A percentile compares a stretch with the other conserved stretches of the same genome.
phyloP scores from a whole-genome alignment of 2,113 vertebrate genomes.

The Trogon melanurus region DNA sequence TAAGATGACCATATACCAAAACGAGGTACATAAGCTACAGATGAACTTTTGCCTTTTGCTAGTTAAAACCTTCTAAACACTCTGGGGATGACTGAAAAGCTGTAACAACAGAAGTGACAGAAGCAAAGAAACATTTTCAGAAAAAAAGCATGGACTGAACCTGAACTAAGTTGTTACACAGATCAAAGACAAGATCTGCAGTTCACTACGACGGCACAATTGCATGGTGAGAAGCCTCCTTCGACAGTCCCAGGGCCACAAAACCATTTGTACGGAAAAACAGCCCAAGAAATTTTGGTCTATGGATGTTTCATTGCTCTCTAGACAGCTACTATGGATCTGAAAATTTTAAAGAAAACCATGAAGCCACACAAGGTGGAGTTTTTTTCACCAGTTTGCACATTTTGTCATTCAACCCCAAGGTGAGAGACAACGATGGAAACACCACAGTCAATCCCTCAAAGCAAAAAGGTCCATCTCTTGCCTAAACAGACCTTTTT shows the following conservation, averaged over 20 bases:
- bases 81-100: background rate
- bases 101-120: fast-evolving
- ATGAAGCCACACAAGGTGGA: background rate
- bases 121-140: background rate
- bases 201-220: background rate
- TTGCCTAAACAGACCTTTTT: background rate
- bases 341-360: background rate
- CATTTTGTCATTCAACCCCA: background rate
- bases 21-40: background rate
- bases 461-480: background rate
- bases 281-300: fast-evolving
- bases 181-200: background rate
- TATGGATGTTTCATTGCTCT: background rate
- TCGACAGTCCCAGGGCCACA: background rate
- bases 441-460: background rate
- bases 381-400: background rate
- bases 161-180: background rate
- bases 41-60: background rate
- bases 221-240: background rate
- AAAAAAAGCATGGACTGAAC: background rate
- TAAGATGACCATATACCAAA: background rate
- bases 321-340: background rate
- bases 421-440: background rate
- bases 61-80: background rate
- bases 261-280: fast-evolving